Conservation (phyloP, 2,888 invertebrate genomes). For the Ophioninae sp. region DNA sequence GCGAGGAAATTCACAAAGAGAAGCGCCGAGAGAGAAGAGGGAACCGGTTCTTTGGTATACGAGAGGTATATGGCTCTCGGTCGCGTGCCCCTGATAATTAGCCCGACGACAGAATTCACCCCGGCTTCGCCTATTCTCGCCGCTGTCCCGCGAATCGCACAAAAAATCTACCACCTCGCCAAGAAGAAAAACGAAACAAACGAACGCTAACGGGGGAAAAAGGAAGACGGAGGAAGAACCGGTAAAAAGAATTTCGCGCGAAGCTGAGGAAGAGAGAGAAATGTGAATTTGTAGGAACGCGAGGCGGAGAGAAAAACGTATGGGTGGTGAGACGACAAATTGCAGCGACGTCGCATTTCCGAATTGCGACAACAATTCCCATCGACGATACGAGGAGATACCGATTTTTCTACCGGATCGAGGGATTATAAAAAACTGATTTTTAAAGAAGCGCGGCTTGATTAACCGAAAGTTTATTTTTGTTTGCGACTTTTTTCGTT, state of each 20-base stretch:
- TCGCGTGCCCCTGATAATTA: constrained; percentile 64
- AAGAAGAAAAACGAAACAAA: constrained; percentile 11
- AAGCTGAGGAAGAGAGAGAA: neutral
- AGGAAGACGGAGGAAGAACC: constrained; percentile 1
- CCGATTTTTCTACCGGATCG: too few species aligned
- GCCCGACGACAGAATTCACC: constrained; percentile 53
- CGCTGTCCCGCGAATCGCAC: constrained; percentile 27
- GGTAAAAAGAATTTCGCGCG: neutral
- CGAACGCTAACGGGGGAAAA: constrained; percentile 18
- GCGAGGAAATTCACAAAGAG: constrained; percentile 54
- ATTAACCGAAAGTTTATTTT: too few species aligned
- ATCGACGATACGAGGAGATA: neutral
- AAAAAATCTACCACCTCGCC: constrained; percentile 21
- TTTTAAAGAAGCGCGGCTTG: too few species aligned
- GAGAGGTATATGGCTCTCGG: constrained; percentile 46
- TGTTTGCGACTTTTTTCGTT: too few species aligned
- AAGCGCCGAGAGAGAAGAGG: constrained; percentile 24
- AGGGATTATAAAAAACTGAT: too few species aligned
- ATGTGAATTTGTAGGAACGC: neutral
- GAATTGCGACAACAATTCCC: neutral
- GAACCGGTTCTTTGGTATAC: constrained; percentile 48
- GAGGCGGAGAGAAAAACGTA: neutral
- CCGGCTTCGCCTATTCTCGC: constrained; percentile 54
- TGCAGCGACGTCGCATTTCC: neutral
- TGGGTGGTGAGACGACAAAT: constrained; percentile 4